A percentile compares a stretch with the other conserved stretches of the same genome.
phyloP scores from a whole-genome alignment of 2,797 vertebrate genomes.

The Platalea minor region DNA sequence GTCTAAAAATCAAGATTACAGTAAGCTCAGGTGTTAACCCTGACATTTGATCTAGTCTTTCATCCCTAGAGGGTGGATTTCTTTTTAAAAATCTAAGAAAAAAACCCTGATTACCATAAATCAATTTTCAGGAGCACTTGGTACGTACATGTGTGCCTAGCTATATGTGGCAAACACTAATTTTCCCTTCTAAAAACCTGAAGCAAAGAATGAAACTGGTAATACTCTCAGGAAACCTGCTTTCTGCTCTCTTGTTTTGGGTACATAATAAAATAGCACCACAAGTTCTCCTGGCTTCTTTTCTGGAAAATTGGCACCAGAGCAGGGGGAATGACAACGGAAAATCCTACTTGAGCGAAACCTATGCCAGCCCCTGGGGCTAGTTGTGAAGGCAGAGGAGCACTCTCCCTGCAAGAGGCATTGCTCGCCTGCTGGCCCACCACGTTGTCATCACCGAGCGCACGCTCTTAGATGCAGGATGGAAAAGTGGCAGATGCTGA shows the following conservation, averaged over 20 bases:
- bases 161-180: not conserved
- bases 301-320: not conserved
- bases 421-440: not conserved
- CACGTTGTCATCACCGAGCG: fast-evolving
- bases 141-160: fast-evolving
- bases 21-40: slow-evolving; percentile 22
- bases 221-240: not conserved
- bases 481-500: not conserved
- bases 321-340: fast-evolving
- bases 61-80: not conserved
- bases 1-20: not conserved
- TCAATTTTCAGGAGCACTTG: not conserved
- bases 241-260: not conserved
- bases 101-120: not conserved
- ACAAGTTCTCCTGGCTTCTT: not conserved
- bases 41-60: not conserved
- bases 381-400: not conserved
- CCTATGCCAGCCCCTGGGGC: not conserved
- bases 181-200: not conserved
- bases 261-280: not conserved
- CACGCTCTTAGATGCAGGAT: fast-evolving
- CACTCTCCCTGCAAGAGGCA: not conserved
- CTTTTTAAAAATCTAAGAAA: not conserved
- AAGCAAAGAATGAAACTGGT: not conserved
- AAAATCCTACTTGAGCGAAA: not conserved